Evolutionary conservation across 2,888 invertebrate genomes (phyloP), one percentile per base, ranked within the genome.

Genomic region (Thelaira solivaga): DNA sequence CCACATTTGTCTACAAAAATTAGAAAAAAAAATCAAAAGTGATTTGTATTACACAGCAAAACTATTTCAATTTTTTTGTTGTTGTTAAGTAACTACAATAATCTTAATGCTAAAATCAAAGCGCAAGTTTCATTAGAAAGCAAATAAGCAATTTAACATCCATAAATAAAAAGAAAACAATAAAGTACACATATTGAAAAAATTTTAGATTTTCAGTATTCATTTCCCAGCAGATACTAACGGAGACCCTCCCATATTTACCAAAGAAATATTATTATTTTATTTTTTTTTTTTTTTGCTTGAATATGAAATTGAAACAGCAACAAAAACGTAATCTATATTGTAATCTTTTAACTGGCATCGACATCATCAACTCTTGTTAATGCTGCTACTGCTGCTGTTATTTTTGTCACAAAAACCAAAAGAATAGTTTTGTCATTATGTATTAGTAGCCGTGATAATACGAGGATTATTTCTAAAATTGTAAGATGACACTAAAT

Each of bases 81-180:
- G n/a, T n/a, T 47, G 16, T 41, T 47, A 39, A 62, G 45, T 65
- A 65, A 49, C n/a, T n/a, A 76, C 29, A 64, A 31, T 73, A 73
- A 73, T 77, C 68, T 64, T 45, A 73, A 77, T 77, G 73, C 73
- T 57, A 59, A 73, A 77, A 77, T 77, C 73, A 77, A 69, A 73
- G 51, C 26, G 64, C 68, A 64, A 64, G 62, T 67, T 62, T 69
- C 77, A 68, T 73, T 73, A 64, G 67, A 65, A 61, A 55, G 34
- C 62, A 55, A 72, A 57, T 47, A 61, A 41, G 36, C 36, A 49
- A 34, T 43, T 43, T 36, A 6, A 20, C n/a, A 20, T 36, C 7
- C 18, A 55, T 34, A 55, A 11, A 45, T 29, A 51, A 10, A 16
- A 11, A 31, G 47, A 53, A 41, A 8, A 10, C 11, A 36, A 41